Evolutionary conservation across 2,888 invertebrate species (phyloP).

Genomic region (Hyalella azteca): DNA sequence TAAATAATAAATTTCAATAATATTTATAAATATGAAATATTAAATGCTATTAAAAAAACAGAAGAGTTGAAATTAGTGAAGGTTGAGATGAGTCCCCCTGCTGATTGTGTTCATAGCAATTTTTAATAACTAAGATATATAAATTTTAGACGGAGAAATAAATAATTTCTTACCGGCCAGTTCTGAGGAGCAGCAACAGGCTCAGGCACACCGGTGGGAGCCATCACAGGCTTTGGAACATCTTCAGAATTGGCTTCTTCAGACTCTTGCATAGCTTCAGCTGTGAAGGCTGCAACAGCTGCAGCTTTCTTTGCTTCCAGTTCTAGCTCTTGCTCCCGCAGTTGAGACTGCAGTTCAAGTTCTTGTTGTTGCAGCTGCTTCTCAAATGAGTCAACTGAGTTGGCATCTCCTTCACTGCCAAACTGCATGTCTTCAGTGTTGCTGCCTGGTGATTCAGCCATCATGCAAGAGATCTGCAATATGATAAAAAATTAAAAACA

Average conservation of each 20-base stretch:
- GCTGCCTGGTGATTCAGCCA: background rate
- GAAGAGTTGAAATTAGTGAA: too few relatives aligned
- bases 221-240: background rate
- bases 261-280: too few relatives aligned
- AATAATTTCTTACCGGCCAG: background rate
- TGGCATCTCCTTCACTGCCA: slow-evolving; percentile 33
- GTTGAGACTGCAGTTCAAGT: background rate
- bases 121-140: too few relatives aligned
- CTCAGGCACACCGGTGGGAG: too few relatives aligned
- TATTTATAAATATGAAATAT: too few relatives aligned
- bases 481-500: too few relatives aligned
- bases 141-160: too few relatives aligned
- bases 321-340: slow-evolving; percentile 33
- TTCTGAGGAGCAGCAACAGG: background rate
- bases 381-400: slow-evolving; percentile 27
- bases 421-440: slow-evolving; percentile 32
- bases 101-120: too few relatives aligned
- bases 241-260: too few relatives aligned
- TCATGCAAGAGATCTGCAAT: background rate
- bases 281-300: background rate
- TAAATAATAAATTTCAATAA: too few relatives aligned
- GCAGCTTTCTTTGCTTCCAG: slow-evolving; percentile 19
- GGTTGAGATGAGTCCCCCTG: too few relatives aligned
- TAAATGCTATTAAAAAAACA: too few relatives aligned
- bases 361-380: slow-evolving; percentile 40